Evolutionary conservation across 1,140 invertebrate species (phyloP).

Genomic region (Phortica variegata): DNA sequence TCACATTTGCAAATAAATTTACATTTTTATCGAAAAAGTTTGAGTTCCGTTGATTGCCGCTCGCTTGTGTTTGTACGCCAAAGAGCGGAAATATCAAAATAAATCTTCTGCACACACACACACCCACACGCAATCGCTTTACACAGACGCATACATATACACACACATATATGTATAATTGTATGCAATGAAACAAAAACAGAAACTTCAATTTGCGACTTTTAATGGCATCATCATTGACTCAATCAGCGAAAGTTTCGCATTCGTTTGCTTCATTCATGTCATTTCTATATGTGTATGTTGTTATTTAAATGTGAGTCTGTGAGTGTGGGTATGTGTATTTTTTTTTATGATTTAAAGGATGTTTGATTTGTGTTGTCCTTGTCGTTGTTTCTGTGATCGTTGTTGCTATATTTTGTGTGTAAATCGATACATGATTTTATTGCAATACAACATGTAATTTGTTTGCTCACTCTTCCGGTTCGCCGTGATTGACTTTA

Average conservation of each 20-base stretch:
- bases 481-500: too few species aligned
- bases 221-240: conserved; percentile 53
- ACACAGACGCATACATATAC: neutral
- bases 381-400: neutral
- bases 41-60: conserved; percentile 17
- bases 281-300: conserved; percentile 10
- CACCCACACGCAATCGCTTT: neutral
- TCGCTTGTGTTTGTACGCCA: conserved; percentile 27
- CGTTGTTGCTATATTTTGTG: conserved; percentile 12
- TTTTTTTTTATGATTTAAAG: neutral
- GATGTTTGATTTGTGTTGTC: conserved; percentile 3
- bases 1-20: conserved; percentile 50
- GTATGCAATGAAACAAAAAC: conserved; percentile 20
- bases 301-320: conserved; percentile 1
- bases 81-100: conserved; percentile 54
- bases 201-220: conserved; percentile 52
- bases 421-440: too few species aligned
- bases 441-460: too few species aligned
- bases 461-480: too few species aligned
- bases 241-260: conserved; percentile 48
- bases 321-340: neutral
- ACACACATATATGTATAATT: conserved; percentile 17
- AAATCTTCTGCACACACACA: conserved; percentile 37
- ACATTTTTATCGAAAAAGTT: conserved; percentile 55
- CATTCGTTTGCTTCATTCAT: conserved; percentile 15